These are phyloP conservation scores for Rallus crepitans DNA, from an alignment of 2,797 vertebrate genomes.

Conservation along the genomic window DNA sequence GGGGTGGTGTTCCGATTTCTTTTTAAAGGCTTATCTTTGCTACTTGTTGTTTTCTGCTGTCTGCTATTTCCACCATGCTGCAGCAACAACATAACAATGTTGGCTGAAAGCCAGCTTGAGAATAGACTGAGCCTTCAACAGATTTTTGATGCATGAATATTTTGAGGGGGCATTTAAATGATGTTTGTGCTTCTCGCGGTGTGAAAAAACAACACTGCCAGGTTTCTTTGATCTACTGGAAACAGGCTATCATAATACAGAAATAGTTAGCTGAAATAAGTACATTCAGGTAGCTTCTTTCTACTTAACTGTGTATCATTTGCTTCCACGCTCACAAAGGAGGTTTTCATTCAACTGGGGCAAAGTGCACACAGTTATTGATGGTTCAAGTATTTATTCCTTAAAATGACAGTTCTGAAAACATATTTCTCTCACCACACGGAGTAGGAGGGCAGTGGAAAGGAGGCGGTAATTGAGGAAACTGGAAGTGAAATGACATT, in stretches of 20 bases:
- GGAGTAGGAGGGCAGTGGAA: conserved; percentile 11
- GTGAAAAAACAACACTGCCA: conserved; percentile 46
- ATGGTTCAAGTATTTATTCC: conserved; percentile 59
- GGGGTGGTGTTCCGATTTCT: neutral
- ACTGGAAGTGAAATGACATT: neutral
- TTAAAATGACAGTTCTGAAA: conserved; percentile 50
- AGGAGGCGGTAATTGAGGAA: conserved; percentile 39
- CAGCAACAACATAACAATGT: conserved; percentile 70
- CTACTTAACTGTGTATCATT: conserved; percentile 20
- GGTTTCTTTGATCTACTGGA: conserved; percentile 75
- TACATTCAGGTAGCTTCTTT: conserved; percentile 64
- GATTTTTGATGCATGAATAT: conserved; percentile 64
- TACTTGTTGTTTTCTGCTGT: conserved; percentile 28
- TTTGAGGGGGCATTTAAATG: conserved; percentile 75
- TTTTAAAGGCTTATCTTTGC: neutral
- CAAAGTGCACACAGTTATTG: conserved; percentile 52
- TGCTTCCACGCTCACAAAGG: conserved; percentile 5
- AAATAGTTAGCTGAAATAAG: conserved; percentile 68
- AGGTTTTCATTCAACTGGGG: conserved; percentile 47
- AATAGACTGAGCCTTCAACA: conserved; percentile 41
- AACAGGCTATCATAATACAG: conserved; percentile 68
- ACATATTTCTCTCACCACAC: conserved; percentile 15
- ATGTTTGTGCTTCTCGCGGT: conserved; percentile 71
- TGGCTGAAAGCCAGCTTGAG: conserved; percentile 65
- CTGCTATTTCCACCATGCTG: conserved; percentile 66